A percentile compares a stretch with the other conserved stretches of the same genome.
Conservation (phyloP, 2,797 vertebrate species). For the Dryobates pubescens region DNA sequence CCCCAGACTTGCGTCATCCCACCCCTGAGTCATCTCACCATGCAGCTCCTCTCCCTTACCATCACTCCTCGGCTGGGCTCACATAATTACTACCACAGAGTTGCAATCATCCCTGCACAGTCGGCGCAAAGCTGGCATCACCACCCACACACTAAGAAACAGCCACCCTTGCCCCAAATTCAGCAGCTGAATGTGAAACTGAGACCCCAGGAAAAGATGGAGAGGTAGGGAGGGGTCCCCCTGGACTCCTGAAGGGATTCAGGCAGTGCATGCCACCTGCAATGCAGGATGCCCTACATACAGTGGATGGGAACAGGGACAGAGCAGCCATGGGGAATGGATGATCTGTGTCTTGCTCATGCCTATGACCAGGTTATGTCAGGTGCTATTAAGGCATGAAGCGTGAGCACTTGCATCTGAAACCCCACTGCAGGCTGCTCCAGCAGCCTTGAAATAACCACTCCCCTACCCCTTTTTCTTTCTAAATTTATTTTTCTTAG, state of each 20-base stretch:
- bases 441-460: neutral
- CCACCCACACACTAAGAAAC: neutral
- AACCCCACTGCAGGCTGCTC: neutral
- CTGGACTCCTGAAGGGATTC: neutral
- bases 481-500: neutral
- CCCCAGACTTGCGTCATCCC: neutral
- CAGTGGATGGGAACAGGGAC: neutral
- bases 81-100: neutral
- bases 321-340: neutral
- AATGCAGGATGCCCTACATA: slow-evolving; percentile 20
- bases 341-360: neutral
- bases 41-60: neutral
- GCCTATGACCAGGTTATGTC: slow-evolving; percentile 60
- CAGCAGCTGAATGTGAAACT: neutral
- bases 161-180: neutral
- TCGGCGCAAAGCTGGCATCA: rapidly evolving
- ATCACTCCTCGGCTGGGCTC: neutral
- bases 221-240: neutral
- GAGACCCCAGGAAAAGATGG: neutral
- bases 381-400: slow-evolving; percentile 30
- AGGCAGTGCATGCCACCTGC: neutral
- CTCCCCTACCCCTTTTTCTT: neutral
- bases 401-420: neutral
- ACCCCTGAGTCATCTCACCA: slow-evolving; percentile 28
- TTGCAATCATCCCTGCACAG: neutral